Evolutionary conservation across 1,140 invertebrate genomes (phyloP).

Genomic region (Ceratina calcarata): DNA sequence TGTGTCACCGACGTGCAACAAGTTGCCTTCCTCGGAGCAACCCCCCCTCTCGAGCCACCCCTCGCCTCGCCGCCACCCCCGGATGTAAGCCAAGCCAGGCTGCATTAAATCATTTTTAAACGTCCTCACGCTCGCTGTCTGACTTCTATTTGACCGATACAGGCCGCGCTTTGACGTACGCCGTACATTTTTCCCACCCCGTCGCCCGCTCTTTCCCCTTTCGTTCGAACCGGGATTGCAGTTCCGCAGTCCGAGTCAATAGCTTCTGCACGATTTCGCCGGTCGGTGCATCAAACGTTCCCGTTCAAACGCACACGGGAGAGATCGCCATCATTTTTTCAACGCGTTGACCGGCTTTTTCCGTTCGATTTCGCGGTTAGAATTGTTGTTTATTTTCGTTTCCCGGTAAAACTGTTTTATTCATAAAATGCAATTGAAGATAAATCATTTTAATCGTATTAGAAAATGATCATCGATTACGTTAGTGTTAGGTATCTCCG

Average conservation of each 20-base stretch:
- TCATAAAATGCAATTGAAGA: too few species aligned
- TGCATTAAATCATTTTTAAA: conserved; percentile 73
- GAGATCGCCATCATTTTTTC: neutral
- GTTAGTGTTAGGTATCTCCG: neutral
- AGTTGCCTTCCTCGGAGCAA: conserved; percentile 66
- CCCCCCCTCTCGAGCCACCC: conserved; percentile 36
- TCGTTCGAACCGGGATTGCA: neutral
- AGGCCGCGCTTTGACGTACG: conserved; percentile 52
- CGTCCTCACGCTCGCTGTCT: conserved; percentile 64
- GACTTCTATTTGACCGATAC: conserved; percentile 69
- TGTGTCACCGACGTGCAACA: conserved; percentile 73
- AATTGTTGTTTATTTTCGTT: too few species aligned
- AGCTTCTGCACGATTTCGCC: neutral
- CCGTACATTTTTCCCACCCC: conserved; percentile 27
- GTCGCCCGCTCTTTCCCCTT: neutral
- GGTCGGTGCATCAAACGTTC: neutral
- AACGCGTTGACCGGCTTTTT: neutral
- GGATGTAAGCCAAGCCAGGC: conserved; percentile 44
- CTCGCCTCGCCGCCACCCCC: conserved; percentile 26
- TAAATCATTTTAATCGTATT: neutral
- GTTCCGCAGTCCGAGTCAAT: neutral
- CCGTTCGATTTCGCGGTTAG: neutral
- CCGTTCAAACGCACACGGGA: neutral
- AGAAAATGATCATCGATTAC: too few species aligned
- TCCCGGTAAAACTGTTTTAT: too few species aligned